Conservation (phyloP, 2,113 vertebrate genomes). For the Eupsittula cactorum region DNA sequence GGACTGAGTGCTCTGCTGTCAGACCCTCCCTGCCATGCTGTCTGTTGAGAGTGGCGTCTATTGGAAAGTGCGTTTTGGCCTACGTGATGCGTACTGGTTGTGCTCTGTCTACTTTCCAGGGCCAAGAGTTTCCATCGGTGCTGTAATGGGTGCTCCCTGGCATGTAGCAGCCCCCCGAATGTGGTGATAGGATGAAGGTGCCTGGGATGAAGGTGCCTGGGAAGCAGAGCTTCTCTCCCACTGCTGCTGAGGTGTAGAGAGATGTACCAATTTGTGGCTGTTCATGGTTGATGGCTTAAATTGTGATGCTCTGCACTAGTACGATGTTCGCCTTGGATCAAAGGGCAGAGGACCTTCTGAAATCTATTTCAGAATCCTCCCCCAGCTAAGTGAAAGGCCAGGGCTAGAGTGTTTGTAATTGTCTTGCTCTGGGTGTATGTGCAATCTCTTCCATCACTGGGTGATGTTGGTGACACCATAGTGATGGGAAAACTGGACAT, state of each 20-base stretch:
- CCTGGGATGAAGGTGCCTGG: background rate
- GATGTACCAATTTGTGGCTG: background rate
- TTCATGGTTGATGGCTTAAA: background rate
- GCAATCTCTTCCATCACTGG: background rate
- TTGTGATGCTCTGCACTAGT: background rate
- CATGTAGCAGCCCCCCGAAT: rapidly evolving
- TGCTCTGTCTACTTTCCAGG: background rate
- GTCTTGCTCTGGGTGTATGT: background rate
- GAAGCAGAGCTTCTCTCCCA: background rate
- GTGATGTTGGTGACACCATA: background rate
- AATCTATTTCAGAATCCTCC: background rate
- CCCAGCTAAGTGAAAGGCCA: background rate
- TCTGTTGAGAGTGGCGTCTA: too few relatives aligned
- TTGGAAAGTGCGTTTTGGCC: background rate
- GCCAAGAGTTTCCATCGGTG: background rate
- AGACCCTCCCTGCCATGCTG: background rate
- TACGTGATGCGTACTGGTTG: rapidly evolving
- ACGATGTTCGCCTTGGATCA: background rate
- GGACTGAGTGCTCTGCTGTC: background rate
- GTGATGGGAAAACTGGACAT: background rate
- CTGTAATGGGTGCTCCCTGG: background rate
- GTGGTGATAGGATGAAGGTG: background rate
- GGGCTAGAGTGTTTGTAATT: rapidly evolving
- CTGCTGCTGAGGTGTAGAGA: background rate
- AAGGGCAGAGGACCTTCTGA: background rate